Percentiles rank a stretch among this genome's conserved stretches.
Conservation (phyloP, 2,797 vertebrate species). For the Psittacula derbiana region DNA sequence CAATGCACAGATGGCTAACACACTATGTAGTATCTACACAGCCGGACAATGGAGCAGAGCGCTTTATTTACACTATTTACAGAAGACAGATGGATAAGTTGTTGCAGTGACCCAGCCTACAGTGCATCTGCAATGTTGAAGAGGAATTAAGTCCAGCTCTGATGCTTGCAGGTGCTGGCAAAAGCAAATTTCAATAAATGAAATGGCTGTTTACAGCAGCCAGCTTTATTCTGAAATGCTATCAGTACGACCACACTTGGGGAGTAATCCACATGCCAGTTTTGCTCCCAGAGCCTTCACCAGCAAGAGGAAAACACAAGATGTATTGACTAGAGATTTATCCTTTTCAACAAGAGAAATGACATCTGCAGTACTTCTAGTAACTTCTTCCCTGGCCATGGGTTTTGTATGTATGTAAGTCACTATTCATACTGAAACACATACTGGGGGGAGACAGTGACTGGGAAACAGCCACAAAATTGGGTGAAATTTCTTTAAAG, state of each 20-base stretch:
- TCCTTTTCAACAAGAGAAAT: not conserved
- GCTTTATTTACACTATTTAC: slow-evolving; percentile 18
- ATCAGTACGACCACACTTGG: not conserved
- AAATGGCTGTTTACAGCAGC: not conserved
- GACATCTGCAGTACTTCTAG: not conserved
- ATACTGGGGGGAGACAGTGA: not conserved
- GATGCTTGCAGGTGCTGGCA: not conserved
- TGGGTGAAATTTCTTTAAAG: not conserved
- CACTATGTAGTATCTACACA: not conserved
- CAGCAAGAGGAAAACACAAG: not conserved
- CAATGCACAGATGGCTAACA: slow-evolving; percentile 10
- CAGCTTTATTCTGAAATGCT: slow-evolving; percentile 6
- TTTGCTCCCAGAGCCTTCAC: not conserved
- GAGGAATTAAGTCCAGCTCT: not conserved
- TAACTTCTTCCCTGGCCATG: not conserved
- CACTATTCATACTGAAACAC: not conserved
- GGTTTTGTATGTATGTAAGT: not conserved
- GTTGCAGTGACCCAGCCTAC: not conserved
- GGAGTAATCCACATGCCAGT: not conserved
- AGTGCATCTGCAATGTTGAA: not conserved
- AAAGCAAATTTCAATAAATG: not conserved
- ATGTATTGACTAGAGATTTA: not conserved
- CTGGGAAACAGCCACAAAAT: not conserved
- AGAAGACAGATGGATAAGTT: slow-evolving; percentile 34
- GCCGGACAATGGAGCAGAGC: not conserved